Conservation (phyloP, 2,888 invertebrate species). For the Acanthopleura granulata region DNA sequence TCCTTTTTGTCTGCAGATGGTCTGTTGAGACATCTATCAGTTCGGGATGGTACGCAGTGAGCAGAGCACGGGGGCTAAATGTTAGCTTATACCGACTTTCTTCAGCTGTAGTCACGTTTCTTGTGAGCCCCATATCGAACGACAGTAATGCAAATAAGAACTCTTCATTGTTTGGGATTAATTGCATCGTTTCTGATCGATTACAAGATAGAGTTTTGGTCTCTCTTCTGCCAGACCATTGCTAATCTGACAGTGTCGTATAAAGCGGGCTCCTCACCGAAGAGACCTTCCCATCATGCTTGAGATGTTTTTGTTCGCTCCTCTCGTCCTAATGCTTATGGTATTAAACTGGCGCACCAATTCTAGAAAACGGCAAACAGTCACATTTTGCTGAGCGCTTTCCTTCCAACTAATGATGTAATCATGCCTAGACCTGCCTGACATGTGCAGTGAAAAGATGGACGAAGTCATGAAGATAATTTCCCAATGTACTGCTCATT, state of each 20-base stretch:
- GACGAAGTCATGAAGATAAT: too few relatives aligned
- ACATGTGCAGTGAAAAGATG: too few relatives aligned
- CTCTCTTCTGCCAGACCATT: background rate
- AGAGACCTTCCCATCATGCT: background rate
- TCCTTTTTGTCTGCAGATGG: background rate
- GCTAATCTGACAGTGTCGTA: background rate
- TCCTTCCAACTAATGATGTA: too few relatives aligned
- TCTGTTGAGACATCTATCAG: too few relatives aligned
- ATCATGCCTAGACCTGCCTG: too few relatives aligned
- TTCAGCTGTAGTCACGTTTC: background rate
- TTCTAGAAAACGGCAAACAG: too few relatives aligned
- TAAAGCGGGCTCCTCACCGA: background rate
- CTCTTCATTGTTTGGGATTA: slow-evolving; percentile 10
- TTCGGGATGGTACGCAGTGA: too few relatives aligned
- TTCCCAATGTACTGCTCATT: too few relatives aligned
- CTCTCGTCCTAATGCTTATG: background rate
- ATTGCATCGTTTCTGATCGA: slow-evolving; percentile 15
- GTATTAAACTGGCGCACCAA: background rate
- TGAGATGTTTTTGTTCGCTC: background rate
- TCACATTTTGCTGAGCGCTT: too few relatives aligned
- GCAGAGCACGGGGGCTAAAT: too few relatives aligned
- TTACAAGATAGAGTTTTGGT: background rate
- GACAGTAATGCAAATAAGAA: slow-evolving; percentile 14
- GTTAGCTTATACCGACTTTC: too few relatives aligned
- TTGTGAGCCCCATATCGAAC: background rate